Evolutionary conservation across 2,113 vertebrate species (phyloP).

Genomic region (Tangachromis dhanisi): DNA sequence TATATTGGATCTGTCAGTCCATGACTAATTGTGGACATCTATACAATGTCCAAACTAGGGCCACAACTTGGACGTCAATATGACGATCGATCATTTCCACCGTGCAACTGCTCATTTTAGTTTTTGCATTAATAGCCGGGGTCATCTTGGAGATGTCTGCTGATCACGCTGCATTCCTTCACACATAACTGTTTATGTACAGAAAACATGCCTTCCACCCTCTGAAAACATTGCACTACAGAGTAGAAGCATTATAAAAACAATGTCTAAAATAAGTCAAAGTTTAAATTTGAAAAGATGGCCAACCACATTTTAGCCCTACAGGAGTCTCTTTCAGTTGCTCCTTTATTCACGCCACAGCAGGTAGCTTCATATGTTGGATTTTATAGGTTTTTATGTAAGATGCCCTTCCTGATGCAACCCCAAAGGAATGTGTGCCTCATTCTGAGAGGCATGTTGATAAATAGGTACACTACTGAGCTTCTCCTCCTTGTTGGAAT

Average conservation of each 20-base stretch:
- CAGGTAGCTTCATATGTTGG: not conserved
- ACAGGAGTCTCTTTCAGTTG: not conserved
- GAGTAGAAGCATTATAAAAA: not conserved
- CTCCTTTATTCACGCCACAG: not conserved
- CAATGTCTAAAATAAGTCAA: not conserved
- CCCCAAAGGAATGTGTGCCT: not conserved
- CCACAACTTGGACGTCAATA: not conserved
- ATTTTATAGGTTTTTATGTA: not conserved
- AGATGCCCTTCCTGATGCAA: not conserved
- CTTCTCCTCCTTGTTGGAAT: not conserved
- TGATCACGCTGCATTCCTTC: not conserved
- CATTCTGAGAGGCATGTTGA: not conserved
- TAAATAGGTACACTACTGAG: not conserved
- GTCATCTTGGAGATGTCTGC: not conserved
- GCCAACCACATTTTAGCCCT: too few species aligned
- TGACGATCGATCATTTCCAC: not conserved
- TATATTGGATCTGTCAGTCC: not conserved
- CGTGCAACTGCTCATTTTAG: not conserved
- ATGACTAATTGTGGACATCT: not conserved
- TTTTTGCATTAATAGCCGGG: fast-evolving
- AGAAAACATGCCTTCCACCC: not conserved
- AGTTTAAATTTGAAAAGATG: not conserved
- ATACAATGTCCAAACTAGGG: not conserved
- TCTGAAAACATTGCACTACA: not conserved
- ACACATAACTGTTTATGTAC: not conserved